These are phyloP conservation scores for Ictalurus furcatus DNA, from an alignment of 2,113 vertebrate genomes.

Conservation along the genomic window DNA sequence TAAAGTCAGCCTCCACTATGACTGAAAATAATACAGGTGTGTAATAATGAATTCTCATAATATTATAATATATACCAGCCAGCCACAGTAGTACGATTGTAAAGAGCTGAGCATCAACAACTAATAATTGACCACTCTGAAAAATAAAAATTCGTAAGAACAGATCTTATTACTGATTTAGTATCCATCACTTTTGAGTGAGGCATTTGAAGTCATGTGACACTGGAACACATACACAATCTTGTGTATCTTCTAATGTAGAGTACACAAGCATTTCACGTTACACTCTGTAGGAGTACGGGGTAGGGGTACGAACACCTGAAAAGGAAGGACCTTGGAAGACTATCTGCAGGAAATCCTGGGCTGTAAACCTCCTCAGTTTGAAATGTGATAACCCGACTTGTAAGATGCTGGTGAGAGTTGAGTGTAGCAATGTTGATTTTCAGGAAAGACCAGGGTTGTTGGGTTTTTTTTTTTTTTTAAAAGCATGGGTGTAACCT, in stretches of 20 bases:
- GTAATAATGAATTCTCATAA: neutral
- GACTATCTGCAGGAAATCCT: neutral
- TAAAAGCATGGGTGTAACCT: neutral
- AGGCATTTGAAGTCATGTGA: neutral
- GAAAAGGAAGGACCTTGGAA: neutral
- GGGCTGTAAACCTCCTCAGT: neutral
- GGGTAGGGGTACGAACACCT: neutral
- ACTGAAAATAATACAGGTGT: neutral
- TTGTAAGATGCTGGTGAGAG: neutral
- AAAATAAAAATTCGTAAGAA: neutral
- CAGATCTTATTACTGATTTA: neutral
- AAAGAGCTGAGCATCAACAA: neutral
- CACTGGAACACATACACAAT: neutral
- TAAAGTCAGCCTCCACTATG: neutral
- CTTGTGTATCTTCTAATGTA: neutral
- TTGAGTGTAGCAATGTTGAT: neutral
- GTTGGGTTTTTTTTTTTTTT: neutral
- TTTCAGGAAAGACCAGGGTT: conserved; percentile 24
- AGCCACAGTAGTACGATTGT: neutral
- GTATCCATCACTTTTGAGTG: neutral
- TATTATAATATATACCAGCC: too few relatives aligned
- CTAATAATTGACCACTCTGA: neutral
- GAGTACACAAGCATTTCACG: neutral
- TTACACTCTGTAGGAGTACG: neutral
- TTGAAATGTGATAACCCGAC: neutral